Conservation (phyloP, 2,888 invertebrate species). For the Drosophila kanekoi region DNA sequence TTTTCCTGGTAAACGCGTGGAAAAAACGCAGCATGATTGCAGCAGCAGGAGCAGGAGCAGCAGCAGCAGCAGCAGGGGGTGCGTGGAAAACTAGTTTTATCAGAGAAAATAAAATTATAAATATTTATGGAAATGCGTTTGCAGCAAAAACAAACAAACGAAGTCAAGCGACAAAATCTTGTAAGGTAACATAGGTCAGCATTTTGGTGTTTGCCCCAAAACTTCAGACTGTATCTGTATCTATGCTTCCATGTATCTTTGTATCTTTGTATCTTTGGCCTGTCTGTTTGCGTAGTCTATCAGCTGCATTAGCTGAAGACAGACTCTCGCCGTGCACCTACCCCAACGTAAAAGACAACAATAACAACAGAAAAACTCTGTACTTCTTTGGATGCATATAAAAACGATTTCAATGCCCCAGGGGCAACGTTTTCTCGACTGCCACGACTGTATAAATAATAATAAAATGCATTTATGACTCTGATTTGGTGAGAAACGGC, state of each 20-base stretch:
- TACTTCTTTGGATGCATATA: constrained; percentile 51
- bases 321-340: constrained; percentile 41
- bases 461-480: constrained; percentile 78
- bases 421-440: constrained; percentile 34
- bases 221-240: constrained; percentile 23
- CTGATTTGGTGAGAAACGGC: constrained; percentile 67
- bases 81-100: constrained; percentile 65
- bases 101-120: constrained; percentile 53
- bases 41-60: constrained; percentile 7
- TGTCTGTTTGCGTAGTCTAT: constrained; percentile 51
- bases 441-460: constrained; percentile 60
- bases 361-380: constrained; percentile 6
- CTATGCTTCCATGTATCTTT: constrained; percentile 36
- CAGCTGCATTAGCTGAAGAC: constrained; percentile 41
- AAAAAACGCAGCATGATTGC: constrained; percentile 51
- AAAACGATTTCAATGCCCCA: constrained; percentile 45
- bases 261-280: constrained; percentile 29
- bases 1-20: constrained; percentile 75
- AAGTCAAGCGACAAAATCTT: constrained; percentile 50
- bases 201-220: constrained; percentile 31
- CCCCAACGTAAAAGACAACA: constrained; percentile 40
- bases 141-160: constrained; percentile 49
- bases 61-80: constrained; percentile 35
- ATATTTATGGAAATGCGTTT: constrained; percentile 70
- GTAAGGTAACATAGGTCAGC: constrained; percentile 48